These are phyloP conservation scores for Drosophila maculinotata DNA, from an alignment of 2,888 invertebrate species.

Conservation along the genomic window DNA sequence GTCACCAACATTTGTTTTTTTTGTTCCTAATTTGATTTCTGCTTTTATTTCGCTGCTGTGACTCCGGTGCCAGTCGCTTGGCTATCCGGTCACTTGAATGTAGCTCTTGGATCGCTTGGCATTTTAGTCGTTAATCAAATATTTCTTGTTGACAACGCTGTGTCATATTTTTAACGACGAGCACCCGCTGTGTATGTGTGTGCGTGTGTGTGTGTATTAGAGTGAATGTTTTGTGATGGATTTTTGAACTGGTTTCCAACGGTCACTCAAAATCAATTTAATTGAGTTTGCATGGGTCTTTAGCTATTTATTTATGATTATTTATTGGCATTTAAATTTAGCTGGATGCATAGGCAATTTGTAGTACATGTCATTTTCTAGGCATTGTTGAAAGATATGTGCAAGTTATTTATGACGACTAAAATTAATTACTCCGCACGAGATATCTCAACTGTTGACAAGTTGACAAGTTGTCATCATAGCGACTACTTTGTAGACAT, in stretches of 20 bases:
- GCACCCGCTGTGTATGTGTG: conserved; percentile 66
- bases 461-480: conserved; percentile 28
- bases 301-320: conserved; percentile 1
- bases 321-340: neutral
- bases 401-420: conserved; percentile 9
- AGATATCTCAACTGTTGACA: conserved; percentile 17
- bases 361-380: too few species aligned
- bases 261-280: too few species aligned
- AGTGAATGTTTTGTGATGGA: conserved; percentile 38
- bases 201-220: conserved; percentile 26
- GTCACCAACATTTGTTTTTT: conserved; percentile 38
- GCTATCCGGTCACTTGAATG: conserved; percentile 34
- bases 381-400: neutral
- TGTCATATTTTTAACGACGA: conserved; percentile 77
- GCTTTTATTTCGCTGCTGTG: conserved; percentile 37
- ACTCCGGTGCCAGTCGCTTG: conserved; percentile 25
- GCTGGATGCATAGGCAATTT: too few species aligned
- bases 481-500: conserved; percentile 12
- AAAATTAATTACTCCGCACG: conserved; percentile 21
- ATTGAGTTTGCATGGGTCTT: conserved; percentile 14
- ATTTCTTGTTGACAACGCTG: conserved; percentile 74
- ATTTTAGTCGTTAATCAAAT: conserved; percentile 76
- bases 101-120: conserved; percentile 12
- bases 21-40: conserved; percentile 26
- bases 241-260: conserved; percentile 61